Base-by-base conservation (phyloP, 1,140 invertebrate genomes). In the Drosophila nebulosa region DNA sequence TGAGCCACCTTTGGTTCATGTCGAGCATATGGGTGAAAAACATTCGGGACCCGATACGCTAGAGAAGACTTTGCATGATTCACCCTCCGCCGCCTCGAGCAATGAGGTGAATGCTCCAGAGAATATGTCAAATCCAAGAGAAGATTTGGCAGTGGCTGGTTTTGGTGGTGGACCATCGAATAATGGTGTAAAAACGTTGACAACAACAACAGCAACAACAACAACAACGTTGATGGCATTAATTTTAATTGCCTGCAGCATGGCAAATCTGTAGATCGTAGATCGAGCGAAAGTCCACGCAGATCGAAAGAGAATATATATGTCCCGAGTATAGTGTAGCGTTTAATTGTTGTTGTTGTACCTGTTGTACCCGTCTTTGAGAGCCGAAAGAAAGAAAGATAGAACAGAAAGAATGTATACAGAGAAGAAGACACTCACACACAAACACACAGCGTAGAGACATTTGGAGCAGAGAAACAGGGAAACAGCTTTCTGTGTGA, bases 281-380 rank as follows among this genome's bases (percentile, higher is more conserved):
- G n/a, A n/a, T n/a, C n/a, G n/a, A n/a, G n/a, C n/a, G n/a, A n/a
- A n/a, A n/a, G n/a, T n/a, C n/a, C n/a, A n/a, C n/a, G n/a, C n/a
- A n/a, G n/a, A n/a, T 58, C 62, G 26, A 61, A 35, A 26, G 12
- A 42, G 58, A 50, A 30, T 16, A 14, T 30, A 50, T 10, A 51
- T 72, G 69, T 64, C 72, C 73, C 66, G 74, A 71, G 66, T 79
- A 76, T 78, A 89, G 86, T 55, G 67, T 90, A 90, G 76, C 84
- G 81, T 90, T 90, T 89, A 90, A 81, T 90, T 90, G 84, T 86
- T 86, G 89, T 90, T 90, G 89, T 90, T 90, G 89, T 90, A 90
- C 89, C 89, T 90, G 89, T 90, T 90, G 89, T 90, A 90, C 81
- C 89, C 89, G 84, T 90, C 89, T 85, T 80, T 80, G 72, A 79